Conservation (phyloP, 2,888 invertebrate genomes). For the Sphaerophoria taeniata region DNA sequence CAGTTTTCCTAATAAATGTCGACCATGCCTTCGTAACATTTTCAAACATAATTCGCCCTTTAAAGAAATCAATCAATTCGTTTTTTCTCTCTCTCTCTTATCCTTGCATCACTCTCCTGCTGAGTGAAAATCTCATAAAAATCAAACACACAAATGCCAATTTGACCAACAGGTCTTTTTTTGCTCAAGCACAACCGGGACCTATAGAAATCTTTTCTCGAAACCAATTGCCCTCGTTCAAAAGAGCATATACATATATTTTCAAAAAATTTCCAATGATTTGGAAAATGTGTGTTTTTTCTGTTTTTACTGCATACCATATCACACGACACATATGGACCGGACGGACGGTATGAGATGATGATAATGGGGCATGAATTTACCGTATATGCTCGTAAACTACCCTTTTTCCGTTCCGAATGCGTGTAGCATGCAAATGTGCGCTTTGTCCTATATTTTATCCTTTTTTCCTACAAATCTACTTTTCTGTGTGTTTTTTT, state of each 20-base stretch:
- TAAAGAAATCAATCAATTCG: conserved; percentile 40
- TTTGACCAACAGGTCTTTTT: conserved; percentile 70
- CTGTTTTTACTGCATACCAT: conserved; percentile 46
- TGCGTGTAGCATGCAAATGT: conserved; percentile 15
- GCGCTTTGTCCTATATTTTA: conserved; percentile 26
- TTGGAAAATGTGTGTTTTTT: conserved; percentile 35
- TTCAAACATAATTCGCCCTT: conserved; percentile 19
- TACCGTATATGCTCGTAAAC: conserved; percentile 12
- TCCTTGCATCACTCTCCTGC: conserved; percentile 58
- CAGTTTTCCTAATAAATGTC: conserved; percentile 13
- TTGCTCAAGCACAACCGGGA: neutral
- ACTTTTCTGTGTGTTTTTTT: neutral
- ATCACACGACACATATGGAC: conserved; percentile 30
- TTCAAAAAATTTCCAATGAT: conserved; percentile 46
- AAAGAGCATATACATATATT: neutral
- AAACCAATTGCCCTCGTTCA: neutral
- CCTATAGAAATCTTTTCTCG: neutral
- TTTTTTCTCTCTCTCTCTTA: neutral
- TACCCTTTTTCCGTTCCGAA: conserved; percentile 14
- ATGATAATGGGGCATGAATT: conserved; percentile 31
- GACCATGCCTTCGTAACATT: conserved; percentile 4
- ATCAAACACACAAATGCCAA: conserved; percentile 58
- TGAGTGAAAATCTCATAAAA: conserved; percentile 69
- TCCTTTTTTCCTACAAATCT: conserved; percentile 31
- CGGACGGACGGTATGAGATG: neutral